phyloP scores from a whole-genome alignment of 2,113 vertebrate species.

The Penelope pileata region DNA sequence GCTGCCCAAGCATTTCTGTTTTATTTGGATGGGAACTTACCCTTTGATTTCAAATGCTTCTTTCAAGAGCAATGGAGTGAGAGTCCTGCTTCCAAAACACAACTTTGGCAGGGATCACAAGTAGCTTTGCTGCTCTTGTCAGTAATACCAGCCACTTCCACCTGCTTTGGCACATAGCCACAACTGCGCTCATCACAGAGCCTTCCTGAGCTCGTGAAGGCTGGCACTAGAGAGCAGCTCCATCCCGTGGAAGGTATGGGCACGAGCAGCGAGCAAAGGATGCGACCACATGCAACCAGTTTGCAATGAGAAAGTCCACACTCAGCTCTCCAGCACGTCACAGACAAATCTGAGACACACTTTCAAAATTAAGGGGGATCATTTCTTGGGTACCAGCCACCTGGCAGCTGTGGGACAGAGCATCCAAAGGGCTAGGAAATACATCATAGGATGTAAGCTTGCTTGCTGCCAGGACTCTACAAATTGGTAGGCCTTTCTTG shows the following conservation, averaged over 20 bases:
- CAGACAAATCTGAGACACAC: background rate
- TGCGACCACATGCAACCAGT: background rate
- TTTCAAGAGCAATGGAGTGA: background rate
- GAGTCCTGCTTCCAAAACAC: background rate
- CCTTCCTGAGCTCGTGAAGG: background rate
- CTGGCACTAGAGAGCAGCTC: background rate
- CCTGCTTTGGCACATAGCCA: background rate
- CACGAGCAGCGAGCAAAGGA: background rate
- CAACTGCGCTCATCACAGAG: background rate
- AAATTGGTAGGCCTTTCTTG: background rate
- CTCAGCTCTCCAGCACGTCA: background rate
- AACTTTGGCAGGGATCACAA: background rate
- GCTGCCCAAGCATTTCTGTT: background rate
- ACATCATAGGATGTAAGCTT: background rate
- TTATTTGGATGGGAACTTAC: background rate
- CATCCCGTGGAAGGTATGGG: background rate
- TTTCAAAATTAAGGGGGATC: background rate
- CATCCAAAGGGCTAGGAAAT: background rate
- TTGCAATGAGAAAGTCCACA: background rate
- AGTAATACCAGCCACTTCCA: background rate
- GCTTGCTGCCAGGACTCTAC: fast-evolving
- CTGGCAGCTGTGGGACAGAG: background rate
- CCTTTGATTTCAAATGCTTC: background rate
- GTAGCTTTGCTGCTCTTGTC: background rate
- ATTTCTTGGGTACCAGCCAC: background rate